Evolutionary conservation across 2,888 invertebrate species (phyloP), one percentile per base, ranked within the genome.

Genomic region (Cephalotes varians): DNA sequence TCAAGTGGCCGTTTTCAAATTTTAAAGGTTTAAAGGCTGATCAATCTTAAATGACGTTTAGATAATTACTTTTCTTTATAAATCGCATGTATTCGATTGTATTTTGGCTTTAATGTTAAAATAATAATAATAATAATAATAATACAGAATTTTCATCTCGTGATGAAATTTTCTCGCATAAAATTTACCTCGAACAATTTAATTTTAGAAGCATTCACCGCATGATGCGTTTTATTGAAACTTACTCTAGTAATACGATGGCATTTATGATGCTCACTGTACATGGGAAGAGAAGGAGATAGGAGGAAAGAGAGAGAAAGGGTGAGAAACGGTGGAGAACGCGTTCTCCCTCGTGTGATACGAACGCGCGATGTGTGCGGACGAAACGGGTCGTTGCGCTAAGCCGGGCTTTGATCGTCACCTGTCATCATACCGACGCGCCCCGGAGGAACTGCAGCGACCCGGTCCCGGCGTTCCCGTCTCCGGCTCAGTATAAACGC

Each of bases 401-500:
- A 93, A 93, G 92, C 92, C 87, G 86, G 88, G 92, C 92, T 93
- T 93, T 93, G 92, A 93, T 93, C 93, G 91, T 93, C 93, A 92
- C 93, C 92, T 93, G 91, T 93, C 93, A 77, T 77, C 77, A 92
- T 90, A 89, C 90, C 87, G 87, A 88, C 88, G 83, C 86, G 88
- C 86, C 44, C 77, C 81, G 62, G 85, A 86, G 85, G 79, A 86
- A 77, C 85, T 82, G 84, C 72, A 82, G 25, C 74, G 67, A 82
- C 28, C 77, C 69, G 28, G n/a, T 34, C 54, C 51, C 65, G 40
- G 28, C 15, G 28, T 54, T 25, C 76, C 54, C 69, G 81, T 51
- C 65, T 73, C 87, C 77, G 74, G 76, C 77, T 86, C 87, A 25
- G 81, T 84, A 74, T 82, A 86, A 87, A 86, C 82, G 76, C 81